Percentiles rank a stretch among this genome's conserved stretches.
phyloP scores from a whole-genome alignment of 2,797 vertebrate genomes.

The Brachyrhaphis roseni region DNA sequence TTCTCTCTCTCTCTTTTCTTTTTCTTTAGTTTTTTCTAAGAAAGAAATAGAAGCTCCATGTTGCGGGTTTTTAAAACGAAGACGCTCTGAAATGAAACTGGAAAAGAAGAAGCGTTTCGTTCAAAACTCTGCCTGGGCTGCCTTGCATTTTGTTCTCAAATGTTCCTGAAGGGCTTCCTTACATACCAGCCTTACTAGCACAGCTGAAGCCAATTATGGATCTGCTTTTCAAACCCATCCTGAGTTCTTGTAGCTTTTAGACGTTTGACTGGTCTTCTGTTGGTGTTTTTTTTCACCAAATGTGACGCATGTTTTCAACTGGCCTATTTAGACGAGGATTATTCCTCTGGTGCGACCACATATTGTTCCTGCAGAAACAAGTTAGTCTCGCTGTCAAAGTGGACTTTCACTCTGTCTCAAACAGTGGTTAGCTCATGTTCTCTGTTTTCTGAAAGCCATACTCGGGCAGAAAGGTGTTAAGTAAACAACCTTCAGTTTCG shows the following conservation, averaged over 20 bases:
- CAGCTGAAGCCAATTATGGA: constrained; percentile 58
- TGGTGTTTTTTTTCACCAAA: constrained; percentile 13
- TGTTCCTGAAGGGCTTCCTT: constrained; percentile 25
- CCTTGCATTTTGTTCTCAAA: background rate
- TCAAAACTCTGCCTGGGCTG: constrained; percentile 27
- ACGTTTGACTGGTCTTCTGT: constrained; percentile 40
- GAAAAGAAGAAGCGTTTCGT: constrained; percentile 17
- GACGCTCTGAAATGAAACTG: constrained; percentile 8
- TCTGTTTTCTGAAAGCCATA: background rate
- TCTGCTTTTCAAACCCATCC: constrained; percentile 15
- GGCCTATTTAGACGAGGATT: background rate
- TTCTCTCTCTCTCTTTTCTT: background rate
- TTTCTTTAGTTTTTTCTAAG: background rate
- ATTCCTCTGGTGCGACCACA: constrained; percentile 6
- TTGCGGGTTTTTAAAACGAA: background rate
- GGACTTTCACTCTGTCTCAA: background rate
- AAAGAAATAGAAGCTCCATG: background rate
- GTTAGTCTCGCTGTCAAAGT: constrained; percentile 13
- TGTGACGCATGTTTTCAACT: constrained; percentile 39
- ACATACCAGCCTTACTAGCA: constrained; percentile 53
- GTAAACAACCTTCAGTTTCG: background rate
- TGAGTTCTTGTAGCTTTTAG: constrained; percentile 47
- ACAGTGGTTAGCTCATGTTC: background rate
- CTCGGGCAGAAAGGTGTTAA: background rate
- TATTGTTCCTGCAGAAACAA: background rate